A percentile compares a stretch with the other conserved stretches of the same genome.
Conservation (phyloP, 1,140 invertebrate genomes). For the Rhopalosiphum maidis region DNA sequence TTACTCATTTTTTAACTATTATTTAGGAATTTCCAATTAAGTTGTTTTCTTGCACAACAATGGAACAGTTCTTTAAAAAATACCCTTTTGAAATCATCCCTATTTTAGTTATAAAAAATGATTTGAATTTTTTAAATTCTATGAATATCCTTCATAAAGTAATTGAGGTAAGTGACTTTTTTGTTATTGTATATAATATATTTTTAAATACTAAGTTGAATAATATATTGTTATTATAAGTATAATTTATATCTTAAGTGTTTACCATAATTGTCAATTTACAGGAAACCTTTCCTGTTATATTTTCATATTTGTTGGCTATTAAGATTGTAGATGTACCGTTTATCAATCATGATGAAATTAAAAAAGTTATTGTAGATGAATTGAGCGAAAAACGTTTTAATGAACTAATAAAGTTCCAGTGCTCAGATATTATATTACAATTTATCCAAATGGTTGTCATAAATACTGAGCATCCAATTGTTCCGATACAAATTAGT, state of each 20-base stretch:
- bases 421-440: slow-evolving; percentile 29
- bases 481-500: slow-evolving; percentile 34
- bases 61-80: slow-evolving; percentile 40
- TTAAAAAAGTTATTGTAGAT: slow-evolving; percentile 4
- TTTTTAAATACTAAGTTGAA: neutral
- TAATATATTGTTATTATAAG: no score
- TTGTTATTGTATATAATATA: neutral
- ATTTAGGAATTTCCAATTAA: slow-evolving; percentile 51
- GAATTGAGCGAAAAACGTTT: neutral
- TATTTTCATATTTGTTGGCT: slow-evolving; percentile 35
- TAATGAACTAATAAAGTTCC: slow-evolving; percentile 9
- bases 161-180: slow-evolving; percentile 26
- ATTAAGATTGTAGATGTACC: neutral
- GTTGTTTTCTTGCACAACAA: slow-evolving; percentile 34
- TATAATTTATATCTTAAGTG: neutral
- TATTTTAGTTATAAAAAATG: slow-evolving; percentile 50
- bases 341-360: neutral
- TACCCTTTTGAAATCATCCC: slow-evolving; percentile 31
- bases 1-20: neutral
- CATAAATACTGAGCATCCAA: neutral
- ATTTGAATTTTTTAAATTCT: slow-evolving; percentile 20
- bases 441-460: slow-evolving; percentile 44
- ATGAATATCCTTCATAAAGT: neutral
- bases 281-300: slow-evolving; percentile 38
- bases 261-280: neutral